Evolutionary conservation across 37 sponge, comb jelly and placozoan species (phyloP).

Genomic region (Hexactinellida sp.): DNA sequence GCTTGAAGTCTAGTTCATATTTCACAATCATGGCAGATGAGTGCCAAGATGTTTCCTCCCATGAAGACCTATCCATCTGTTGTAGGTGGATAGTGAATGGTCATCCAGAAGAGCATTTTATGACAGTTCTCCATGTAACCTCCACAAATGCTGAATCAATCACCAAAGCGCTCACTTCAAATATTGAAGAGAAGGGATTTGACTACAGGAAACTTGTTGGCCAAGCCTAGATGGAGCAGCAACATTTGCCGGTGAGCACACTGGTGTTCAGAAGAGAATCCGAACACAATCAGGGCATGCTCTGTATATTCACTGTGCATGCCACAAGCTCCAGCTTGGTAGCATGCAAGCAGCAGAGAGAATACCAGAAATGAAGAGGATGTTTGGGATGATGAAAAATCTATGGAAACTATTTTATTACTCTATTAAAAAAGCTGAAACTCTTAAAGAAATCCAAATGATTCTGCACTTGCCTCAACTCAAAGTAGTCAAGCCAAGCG

Average conservation of each 20-base stretch:
- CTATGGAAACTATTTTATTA: slow-evolving; percentile 37
- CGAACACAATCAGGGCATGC: slow-evolving; percentile 24
- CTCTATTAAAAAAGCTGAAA: slow-evolving; percentile 25
- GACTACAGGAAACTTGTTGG: slow-evolving; percentile 30
- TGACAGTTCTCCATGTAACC: slow-evolving; percentile 19
- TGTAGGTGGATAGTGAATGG: slow-evolving; percentile 36
- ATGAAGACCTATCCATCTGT: slow-evolving; percentile 35
- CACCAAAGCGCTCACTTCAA: slow-evolving; percentile 20
- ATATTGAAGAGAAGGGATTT: slow-evolving; percentile 13
- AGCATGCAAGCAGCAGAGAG: slow-evolving; percentile 30
- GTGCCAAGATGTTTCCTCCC: slow-evolving; percentile 22
- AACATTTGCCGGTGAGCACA: slow-evolving; percentile 23
- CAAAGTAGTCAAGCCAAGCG: slow-evolving; percentile 28
- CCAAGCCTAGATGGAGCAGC: slow-evolving; percentile 39
- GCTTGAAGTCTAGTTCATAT: slow-evolving; percentile 13
- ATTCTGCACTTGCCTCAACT: slow-evolving; percentile 27
- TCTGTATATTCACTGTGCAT: slow-evolving; percentile 30
- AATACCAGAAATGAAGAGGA: neutral
- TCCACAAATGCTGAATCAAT: slow-evolving; percentile 21
- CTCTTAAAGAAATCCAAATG: slow-evolving; percentile 27
- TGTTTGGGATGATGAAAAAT: slow-evolving; percentile 22
- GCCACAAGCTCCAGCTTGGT: slow-evolving; percentile 31
- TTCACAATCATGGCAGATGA: slow-evolving; percentile 26
- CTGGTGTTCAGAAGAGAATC: slow-evolving; percentile 29
- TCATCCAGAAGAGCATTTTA: slow-evolving; percentile 27